Evolutionary conservation across 2,113 vertebrate genomes (phyloP), one percentile per base, ranked within the genome.

Genomic region (Gracilinanus agilis): DNA sequence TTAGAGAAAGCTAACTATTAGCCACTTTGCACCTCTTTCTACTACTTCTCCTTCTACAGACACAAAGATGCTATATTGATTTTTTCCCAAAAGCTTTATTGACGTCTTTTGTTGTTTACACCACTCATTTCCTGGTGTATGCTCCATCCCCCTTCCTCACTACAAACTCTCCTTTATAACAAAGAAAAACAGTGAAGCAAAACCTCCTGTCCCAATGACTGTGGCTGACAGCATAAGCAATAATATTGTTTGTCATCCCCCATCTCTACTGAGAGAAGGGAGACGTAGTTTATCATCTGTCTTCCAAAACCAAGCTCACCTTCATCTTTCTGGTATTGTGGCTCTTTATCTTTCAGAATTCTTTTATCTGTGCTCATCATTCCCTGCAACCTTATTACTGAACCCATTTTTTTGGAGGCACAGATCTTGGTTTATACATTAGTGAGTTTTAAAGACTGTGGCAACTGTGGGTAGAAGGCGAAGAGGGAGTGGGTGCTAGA

Each of bases 1-100:
- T 83, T 83, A 83, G 67, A 83, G 67, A 40, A 83, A 83, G n/a
- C 67, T 40, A 83, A 83, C n/a, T 83, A 83, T 83, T 83, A 83
- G n/a, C 67, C n/a, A 40, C 67, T 83, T 40, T 83, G 67, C 67
- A 40, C 19, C 67, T 21, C 67, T 83, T 21, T 83, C 67, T 21
- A 83, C 67, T 83, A 19, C 61, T n/a, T 75, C 67, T 83, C n/a
- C 40, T 40, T 83, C n/a, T 83, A 1, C 67, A 83, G 67, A 83
- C 67, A 40, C 61, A n/a, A 75, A 75, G 61, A 75, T n/a, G 61
- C 61, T 75, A n/a, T n/a, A 83, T 83, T 83, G 67, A 83, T 83
- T n/a, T 83, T 40, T 40, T 83, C 67, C 67, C 67, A 83, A 83
- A 83, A 83, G 67, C 34, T 83, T 83, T 83, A 83, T 83, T 83